phyloP scores from a whole-genome alignment of 2,797 vertebrate genomes.

The Tamandua tetradactyla region DNA sequence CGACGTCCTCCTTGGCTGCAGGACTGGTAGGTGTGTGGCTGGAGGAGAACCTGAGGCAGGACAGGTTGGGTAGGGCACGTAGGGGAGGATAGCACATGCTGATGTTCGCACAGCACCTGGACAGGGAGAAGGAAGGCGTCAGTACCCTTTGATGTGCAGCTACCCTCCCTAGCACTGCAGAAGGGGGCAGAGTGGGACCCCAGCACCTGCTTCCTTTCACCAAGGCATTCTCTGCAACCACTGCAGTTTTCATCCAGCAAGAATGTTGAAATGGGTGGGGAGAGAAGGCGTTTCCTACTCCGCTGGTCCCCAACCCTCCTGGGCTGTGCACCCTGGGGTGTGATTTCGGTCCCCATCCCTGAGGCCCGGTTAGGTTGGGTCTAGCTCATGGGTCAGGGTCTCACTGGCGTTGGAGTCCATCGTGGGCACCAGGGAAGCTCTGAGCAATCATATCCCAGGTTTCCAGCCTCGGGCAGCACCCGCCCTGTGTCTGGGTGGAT shows the following conservation, averaged over 20 bases:
- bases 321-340: too few relatives aligned
- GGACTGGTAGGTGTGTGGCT: constrained; percentile 82
- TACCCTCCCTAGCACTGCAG: not conserved
- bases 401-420: constrained; percentile 83
- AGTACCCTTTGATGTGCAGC: rapidly evolving
- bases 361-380: not conserved
- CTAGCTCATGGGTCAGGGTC: not conserved
- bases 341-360: not conserved
- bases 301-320: not conserved
- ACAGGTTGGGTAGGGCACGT: constrained; percentile 89
- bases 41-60: constrained; percentile 83
- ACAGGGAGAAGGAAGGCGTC: not conserved
- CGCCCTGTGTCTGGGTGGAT: constrained; percentile 90
- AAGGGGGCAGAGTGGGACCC: not conserved
- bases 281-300: not conserved
- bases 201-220: not conserved
- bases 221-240: not conserved
- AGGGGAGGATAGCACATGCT: constrained; percentile 89
- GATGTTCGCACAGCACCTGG: constrained; percentile 86
- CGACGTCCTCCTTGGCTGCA: constrained; percentile 86
- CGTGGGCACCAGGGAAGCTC: constrained; percentile 86
- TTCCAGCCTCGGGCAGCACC: constrained; percentile 89
- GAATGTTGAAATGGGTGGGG: not conserved
- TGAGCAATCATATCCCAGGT: constrained; percentile 89
- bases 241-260: not conserved